phyloP scores from a whole-genome alignment of 2,797 vertebrate genomes.

The Sebastes variabilis region DNA sequence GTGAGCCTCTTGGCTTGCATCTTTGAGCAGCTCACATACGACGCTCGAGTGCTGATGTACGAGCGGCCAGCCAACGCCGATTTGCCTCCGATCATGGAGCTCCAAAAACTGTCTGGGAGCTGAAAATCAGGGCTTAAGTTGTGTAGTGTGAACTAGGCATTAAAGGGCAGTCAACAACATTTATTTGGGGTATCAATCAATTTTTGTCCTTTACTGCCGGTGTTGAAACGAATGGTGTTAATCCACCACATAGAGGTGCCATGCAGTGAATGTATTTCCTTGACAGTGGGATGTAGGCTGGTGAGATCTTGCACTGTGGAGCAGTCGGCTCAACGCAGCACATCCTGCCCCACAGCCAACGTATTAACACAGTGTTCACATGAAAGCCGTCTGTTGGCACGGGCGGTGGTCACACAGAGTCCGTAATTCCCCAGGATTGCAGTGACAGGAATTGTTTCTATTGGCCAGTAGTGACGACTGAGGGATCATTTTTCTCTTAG shows the following conservation, averaged over 20 bases:
- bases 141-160: too few relatives aligned
- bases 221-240: conserved; percentile 66
- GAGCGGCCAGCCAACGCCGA: too few relatives aligned
- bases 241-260: conserved; percentile 71
- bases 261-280: conserved; percentile 81
- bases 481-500: conserved; percentile 56
- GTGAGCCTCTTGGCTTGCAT: too few relatives aligned
- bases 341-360: conserved; percentile 65
- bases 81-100: too few relatives aligned
- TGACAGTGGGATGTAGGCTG: conserved; percentile 72
- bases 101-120: too few relatives aligned
- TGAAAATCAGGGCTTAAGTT: too few relatives aligned
- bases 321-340: conserved; percentile 56
- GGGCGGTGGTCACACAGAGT: conserved; percentile 37
- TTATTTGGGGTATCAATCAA: conserved; percentile 25
- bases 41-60: too few relatives aligned
- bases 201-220: conserved; percentile 42
- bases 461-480: conserved; percentile 48
- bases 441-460: conserved; percentile 45
- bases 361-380: conserved; percentile 69
- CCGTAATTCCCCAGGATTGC: conserved; percentile 51
- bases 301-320: conserved; percentile 66
- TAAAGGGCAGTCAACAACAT: conserved; percentile 20
- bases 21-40: too few relatives aligned
- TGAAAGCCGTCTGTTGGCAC: conserved; percentile 47